A percentile compares a stretch with the other conserved stretches of the same genome.
These are phyloP conservation scores for Petroica traversi DNA, from an alignment of 2,113 vertebrate species.

Conservation along the genomic window DNA sequence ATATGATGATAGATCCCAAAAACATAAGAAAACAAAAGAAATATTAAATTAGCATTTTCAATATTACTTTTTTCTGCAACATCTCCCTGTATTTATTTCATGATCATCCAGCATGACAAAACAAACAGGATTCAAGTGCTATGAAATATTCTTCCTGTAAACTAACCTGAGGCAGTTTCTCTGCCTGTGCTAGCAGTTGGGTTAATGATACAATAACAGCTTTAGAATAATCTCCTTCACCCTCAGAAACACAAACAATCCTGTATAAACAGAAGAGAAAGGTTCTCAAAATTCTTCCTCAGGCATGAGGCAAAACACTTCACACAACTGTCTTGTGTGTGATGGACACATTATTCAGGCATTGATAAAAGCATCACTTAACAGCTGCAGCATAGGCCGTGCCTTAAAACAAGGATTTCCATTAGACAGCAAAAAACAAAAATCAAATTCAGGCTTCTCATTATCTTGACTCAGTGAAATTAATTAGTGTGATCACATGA, in stretches of 20 bases:
- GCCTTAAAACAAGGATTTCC: neutral
- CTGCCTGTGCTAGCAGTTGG: neutral
- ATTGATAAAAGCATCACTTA: neutral
- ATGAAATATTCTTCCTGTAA: neutral
- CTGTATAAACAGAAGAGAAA: neutral
- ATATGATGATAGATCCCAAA: neutral
- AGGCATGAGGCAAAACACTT: neutral
- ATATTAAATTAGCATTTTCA: neutral
- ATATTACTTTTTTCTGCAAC: neutral
- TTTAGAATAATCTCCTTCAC: neutral
- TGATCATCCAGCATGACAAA: neutral
- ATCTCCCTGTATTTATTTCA: neutral
- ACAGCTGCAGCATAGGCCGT: neutral
- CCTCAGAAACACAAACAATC: neutral
- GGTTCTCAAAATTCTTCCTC: neutral
- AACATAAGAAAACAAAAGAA: neutral
- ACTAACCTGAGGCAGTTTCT: conserved; percentile 4
- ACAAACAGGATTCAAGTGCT: neutral
- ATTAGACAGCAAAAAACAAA: neutral
- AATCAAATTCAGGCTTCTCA: neutral
- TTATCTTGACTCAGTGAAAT: neutral
- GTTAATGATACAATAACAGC: neutral
- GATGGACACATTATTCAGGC: neutral
- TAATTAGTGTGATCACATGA: neutral
- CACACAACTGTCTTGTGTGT: neutral